Percentiles rank a stretch among this genome's conserved stretches.
phyloP scores from a whole-genome alignment of 2,888 invertebrate species.

The Polymixis flavicincta region DNA sequence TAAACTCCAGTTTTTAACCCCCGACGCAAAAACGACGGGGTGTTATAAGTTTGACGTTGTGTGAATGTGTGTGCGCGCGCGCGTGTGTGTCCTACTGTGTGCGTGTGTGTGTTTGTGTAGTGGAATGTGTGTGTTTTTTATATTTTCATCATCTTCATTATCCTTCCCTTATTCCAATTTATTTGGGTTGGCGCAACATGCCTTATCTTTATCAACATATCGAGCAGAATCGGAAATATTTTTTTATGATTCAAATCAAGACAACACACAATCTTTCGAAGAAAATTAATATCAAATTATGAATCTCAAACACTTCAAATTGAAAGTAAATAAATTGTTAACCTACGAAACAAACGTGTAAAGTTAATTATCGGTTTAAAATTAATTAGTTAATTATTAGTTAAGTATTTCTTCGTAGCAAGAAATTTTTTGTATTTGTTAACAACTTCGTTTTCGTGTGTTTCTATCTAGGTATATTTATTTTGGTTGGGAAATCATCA shows the following conservation, averaged over 20 bases:
- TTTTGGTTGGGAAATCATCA: too few species aligned
- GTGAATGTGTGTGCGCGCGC: too few species aligned
- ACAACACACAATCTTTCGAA: not conserved
- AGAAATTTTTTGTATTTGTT: constrained; percentile 21
- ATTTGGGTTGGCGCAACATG: not conserved
- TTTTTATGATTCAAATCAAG: not conserved
- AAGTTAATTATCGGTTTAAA: constrained; percentile 19
- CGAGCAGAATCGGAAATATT: not conserved
- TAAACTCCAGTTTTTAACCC: not conserved
- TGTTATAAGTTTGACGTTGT: too few species aligned
- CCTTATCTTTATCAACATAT: not conserved
- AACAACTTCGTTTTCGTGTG: not conserved
- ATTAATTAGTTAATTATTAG: not conserved
- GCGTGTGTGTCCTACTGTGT: too few species aligned
- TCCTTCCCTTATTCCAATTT: rapidly evolving
- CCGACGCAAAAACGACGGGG: too few species aligned
- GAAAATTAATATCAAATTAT: constrained; percentile 5
- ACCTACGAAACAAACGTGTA: constrained; percentile 3
- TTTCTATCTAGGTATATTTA: not conserved
- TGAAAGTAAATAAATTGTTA: not conserved
- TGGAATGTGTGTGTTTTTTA: too few species aligned
- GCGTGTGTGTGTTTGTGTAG: too few species aligned
- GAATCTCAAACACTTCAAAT: not conserved
- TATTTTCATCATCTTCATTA: not conserved
- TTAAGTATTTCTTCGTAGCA: constrained; percentile 7